Base-by-base conservation (phyloP, 2,113 vertebrate genomes). In the Leptodactylus fuscus region DNA sequence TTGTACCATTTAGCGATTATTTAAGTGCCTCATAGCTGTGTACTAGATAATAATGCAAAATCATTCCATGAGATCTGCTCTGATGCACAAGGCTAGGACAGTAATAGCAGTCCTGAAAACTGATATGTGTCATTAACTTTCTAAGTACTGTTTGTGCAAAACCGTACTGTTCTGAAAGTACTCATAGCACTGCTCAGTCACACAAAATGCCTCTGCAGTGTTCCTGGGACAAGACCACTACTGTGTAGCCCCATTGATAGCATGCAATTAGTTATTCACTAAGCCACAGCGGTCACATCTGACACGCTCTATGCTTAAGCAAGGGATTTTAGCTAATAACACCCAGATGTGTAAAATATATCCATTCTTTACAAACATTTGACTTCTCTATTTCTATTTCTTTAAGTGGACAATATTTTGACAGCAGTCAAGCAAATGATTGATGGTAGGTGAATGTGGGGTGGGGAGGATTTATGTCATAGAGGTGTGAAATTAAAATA, bases 131-230 rank as follows among this genome's bases (percentile, higher is more conserved):
- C 51, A 75, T 53, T 74, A 36, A 11, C 51, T 22, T 22, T 73
- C 49, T 44, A 83, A 74, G 51, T 60, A 74, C 34, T 55, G n/a
- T 51, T 32, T 55, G 81, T 27, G 81, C n/a, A 83, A 41, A 83
- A 73, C 22, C 38, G 1, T 27, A 74, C 41, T 74, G 69, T 81
- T 81, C 70, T 74, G 27, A 44, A 46, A 74, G 36, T 12, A 15
- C 67, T 73, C 69, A 0, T 34, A 44, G n/a, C 29, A 73, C 16
- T 15, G 22, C 69, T 29, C 46, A 58, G 81, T 41, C 32, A 73
- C 29, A 38, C 69, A 55, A 27, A 71, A 73, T 5, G 36, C 53
- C 44, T 48, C 46, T 29, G 44, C 44, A 36, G 60, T 51, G 27
- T 36, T 74, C 51, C 32, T 3, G 4, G 32, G 67, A 73, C 34